Evolutionary conservation across 2,797 vertebrate species (phyloP).

Genomic region (Peromyscus attwateri): DNA sequence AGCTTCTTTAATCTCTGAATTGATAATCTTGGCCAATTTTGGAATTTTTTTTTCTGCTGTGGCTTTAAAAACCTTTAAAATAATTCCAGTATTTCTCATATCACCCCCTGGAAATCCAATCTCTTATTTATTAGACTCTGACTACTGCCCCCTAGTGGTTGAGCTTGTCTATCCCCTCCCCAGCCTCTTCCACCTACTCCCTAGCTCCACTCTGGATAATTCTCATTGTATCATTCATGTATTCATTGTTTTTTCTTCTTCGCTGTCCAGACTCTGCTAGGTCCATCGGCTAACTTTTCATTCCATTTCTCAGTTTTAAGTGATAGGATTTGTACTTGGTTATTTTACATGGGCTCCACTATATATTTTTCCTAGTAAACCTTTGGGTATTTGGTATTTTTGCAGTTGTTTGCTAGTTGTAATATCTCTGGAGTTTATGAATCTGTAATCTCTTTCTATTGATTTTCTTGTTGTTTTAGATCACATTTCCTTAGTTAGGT

Average conservation of each 20-base stretch:
- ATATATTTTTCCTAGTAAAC: neutral
- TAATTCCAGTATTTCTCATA: neutral
- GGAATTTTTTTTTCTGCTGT: neutral
- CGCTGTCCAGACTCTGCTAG: neutral
- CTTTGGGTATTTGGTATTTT: neutral
- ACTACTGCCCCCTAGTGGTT: neutral
- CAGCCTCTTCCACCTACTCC: neutral
- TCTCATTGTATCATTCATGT: neutral
- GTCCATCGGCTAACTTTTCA: neutral
- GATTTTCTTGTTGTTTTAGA: neutral
- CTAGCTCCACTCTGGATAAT: neutral
- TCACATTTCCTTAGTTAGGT: conserved; percentile 51
- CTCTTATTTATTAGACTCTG: neutral
- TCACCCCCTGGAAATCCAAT: neutral
- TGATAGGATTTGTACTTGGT: conserved; percentile 9
- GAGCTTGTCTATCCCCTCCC: no score
- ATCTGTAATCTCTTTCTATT: conserved; percentile 12
- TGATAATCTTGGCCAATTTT: conserved; percentile 53
- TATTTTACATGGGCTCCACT: neutral
- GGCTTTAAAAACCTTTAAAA: conserved; percentile 20
- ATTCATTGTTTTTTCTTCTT: neutral
- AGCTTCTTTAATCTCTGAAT: neutral
- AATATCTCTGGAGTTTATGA: neutral
- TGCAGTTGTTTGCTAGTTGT: conserved; percentile 32
- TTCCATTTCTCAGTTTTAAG: conserved; percentile 26